Percentiles rank a stretch among this genome's conserved stretches.
Evolutionary conservation across 2,888 invertebrate species (phyloP).

Genomic region (Eupithecia subumbrata): DNA sequence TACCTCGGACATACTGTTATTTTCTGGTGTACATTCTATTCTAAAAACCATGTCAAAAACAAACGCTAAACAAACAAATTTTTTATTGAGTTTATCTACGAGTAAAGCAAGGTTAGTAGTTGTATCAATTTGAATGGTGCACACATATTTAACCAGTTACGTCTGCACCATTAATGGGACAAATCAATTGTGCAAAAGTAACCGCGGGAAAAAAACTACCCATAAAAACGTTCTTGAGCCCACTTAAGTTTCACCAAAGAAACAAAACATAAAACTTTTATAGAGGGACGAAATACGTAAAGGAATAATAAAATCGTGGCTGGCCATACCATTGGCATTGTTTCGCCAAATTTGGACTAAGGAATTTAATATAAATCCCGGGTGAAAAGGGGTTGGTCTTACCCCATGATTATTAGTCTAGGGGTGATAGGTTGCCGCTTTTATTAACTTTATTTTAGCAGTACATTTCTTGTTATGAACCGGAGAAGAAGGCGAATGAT

Average conservation of each 20-base stretch:
- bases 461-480: neutral
- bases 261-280: conserved; percentile 29
- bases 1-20: too few relatives aligned
- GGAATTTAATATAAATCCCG: conserved; percentile 82
- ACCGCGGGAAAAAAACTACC: neutral
- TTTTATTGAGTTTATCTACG: too few relatives aligned
- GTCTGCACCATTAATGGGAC: too few relatives aligned
- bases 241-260: conserved; percentile 18
- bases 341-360: conserved; percentile 77
- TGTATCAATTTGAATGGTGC: too few relatives aligned
- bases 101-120: too few relatives aligned
- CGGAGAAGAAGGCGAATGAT: neutral
- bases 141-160: too few relatives aligned
- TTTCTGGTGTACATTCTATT: too few relatives aligned
- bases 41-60: too few relatives aligned
- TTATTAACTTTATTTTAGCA: neutral
- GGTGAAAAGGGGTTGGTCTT: conserved; percentile 74
- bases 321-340: conserved; percentile 68
- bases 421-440: conserved; percentile 55
- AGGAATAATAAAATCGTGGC: conserved; percentile 72
- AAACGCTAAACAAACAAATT: too few relatives aligned
- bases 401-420: conserved; percentile 72
- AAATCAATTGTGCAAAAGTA: too few relatives aligned
- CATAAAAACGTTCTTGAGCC: conserved; percentile 1
- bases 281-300: conserved; percentile 41